Evolutionary conservation across 1,140 invertebrate species (phyloP), one percentile per base, ranked within the genome.

Genomic region (Drosophila ambigua): DNA sequence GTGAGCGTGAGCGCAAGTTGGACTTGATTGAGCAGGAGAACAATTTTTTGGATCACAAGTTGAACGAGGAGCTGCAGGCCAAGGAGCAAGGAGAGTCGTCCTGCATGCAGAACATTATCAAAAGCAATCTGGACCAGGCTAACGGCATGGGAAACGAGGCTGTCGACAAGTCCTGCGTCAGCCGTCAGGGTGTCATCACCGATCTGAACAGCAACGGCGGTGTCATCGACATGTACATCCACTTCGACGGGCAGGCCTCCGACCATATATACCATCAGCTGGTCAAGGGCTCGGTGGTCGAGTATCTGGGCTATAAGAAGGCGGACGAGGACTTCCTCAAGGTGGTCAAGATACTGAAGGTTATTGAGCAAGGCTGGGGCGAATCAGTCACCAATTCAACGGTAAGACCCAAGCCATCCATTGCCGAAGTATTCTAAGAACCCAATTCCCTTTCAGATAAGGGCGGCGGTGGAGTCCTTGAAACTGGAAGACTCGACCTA

Each of bases 401-500:
- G 66, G 75, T 77, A 44, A 8, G 4, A 4, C 9, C 0, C 0
- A 3, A 39, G 1, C 35, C 9, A 28, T 16, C 43, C 9, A 9
- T 13, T n/a, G 15, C 8, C 15, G 6, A 6, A 35, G 9, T 11
- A n/a, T 6, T 13, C 11, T 15, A 8, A 4, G 4, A n/a, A 13
- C 24, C 0, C 2, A 0, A 28, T 41, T 35, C n/a, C 13, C 15
- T 64, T 35, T 2, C 31, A 72, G 62, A 61, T 69, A 9, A 20
- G 43, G 1, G 46, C 60, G 13, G 24, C 43, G 9, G 26, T 91
- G 8, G 46, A 76, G 11, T 55, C 63, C 0, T 23, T 91, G 4
- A 82, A 63, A 13, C 23, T 7, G 2, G 84, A 92, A 7, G 89
- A 92, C 55, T 77, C 90, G 1, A 85, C 72, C 9, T 90, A 71